These are phyloP conservation scores for Cheilosia scutellata DNA, from an alignment of 2,888 invertebrate genomes.

Conservation along the genomic window DNA sequence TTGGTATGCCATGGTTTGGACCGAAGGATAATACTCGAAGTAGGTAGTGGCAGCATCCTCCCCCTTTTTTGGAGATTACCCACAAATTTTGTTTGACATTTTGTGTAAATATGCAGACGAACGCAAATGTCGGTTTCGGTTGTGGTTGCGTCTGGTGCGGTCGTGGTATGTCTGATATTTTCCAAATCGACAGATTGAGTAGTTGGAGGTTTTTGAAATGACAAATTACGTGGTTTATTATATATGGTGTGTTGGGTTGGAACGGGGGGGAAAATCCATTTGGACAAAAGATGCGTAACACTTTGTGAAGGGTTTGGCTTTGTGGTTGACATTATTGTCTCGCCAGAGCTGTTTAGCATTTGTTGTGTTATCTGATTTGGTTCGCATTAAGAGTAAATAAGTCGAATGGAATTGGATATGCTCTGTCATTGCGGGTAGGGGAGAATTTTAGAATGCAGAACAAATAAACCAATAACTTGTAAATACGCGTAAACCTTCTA, in stretches of 20 bases:
- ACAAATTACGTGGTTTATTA: constrained; percentile 70
- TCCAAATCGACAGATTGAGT: constrained; percentile 47
- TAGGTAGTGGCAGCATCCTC: neutral
- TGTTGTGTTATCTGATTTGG: constrained; percentile 1
- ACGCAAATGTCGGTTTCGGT: constrained; percentile 58
- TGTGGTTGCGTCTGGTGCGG: constrained; percentile 73
- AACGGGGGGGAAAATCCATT: neutral
- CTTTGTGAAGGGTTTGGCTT: constrained; percentile 39
- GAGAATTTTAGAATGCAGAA: too few species aligned
- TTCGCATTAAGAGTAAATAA: neutral
- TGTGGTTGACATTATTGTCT: constrained; percentile 34
- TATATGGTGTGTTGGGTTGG: neutral
- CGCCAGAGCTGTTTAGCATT: neutral
- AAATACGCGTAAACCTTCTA: too few species aligned
- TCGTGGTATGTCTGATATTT: constrained; percentile 70
- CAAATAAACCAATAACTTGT: too few species aligned
- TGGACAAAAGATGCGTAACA: constrained; percentile 45
- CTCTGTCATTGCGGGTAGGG: too few species aligned
- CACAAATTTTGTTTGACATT: constrained; percentile 70
- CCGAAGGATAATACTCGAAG: constrained; percentile 29
- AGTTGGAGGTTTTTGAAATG: constrained; percentile 71
- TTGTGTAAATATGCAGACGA: constrained; percentile 72
- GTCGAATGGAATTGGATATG: neutral
- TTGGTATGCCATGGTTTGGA: constrained; percentile 20
- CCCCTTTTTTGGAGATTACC: constrained; percentile 43